These are phyloP conservation scores for Lysandra coridon DNA, from an alignment of 2,888 invertebrate genomes.

Conservation along the genomic window DNA sequence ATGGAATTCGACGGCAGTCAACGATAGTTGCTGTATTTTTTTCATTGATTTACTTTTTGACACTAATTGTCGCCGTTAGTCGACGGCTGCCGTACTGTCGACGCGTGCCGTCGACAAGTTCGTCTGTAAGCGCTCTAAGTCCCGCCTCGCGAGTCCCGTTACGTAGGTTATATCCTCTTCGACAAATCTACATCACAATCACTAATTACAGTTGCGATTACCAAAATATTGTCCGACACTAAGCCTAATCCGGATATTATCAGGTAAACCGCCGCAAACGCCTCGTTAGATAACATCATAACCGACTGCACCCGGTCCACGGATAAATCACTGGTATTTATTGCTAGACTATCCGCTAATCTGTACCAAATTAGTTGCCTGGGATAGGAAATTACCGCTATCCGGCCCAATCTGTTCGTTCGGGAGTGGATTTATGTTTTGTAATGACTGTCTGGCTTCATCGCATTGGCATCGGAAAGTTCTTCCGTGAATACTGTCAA, in stretches of 20 bases:
- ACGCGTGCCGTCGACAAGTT: too few species aligned
- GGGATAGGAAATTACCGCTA: slow-evolving; percentile 41
- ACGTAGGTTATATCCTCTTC: too few species aligned
- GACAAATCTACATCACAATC: not conserved
- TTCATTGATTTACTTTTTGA: too few species aligned
- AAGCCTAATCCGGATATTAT: slow-evolving; percentile 20
- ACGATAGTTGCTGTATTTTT: too few species aligned
- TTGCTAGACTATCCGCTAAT: slow-evolving; percentile 48
- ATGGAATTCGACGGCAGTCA: too few species aligned
- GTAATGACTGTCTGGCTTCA: slow-evolving; percentile 20
- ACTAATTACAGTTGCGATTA: not conserved
- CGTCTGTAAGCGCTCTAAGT: too few species aligned
- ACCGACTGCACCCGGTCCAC: slow-evolving; percentile 43
- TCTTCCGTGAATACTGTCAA: not conserved
- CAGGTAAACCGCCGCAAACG: slow-evolving; percentile 31
- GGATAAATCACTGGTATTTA: slow-evolving; percentile 47
- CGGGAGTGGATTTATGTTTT: slow-evolving; percentile 1
- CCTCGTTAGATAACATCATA: slow-evolving; percentile 43
- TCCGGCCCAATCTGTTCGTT: slow-evolving; percentile 35
- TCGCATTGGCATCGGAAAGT: not conserved
- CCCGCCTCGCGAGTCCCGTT: too few species aligned
- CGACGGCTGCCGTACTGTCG: too few species aligned
- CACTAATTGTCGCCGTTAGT: too few species aligned
- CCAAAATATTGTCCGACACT: slow-evolving; percentile 2
- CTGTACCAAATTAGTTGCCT: slow-evolving; percentile 48